Percentiles rank a stretch among this genome's conserved stretches.
These are phyloP conservation scores for Bufo bufo DNA, from an alignment of 2,113 vertebrate genomes.

Conservation along the genomic window DNA sequence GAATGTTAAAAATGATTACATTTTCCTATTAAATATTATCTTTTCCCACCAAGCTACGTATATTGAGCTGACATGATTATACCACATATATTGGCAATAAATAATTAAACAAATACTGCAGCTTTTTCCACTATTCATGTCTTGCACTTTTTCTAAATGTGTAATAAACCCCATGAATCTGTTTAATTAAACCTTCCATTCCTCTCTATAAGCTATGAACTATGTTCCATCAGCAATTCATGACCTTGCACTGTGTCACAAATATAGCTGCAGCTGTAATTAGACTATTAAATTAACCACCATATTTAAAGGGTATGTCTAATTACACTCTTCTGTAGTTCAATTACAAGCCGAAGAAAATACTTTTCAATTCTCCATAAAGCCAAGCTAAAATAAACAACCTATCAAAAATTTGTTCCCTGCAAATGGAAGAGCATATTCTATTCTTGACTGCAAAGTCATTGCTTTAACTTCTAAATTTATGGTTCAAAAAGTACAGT, in stretches of 20 bases:
- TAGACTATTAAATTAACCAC: constrained; percentile 56
- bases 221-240: constrained; percentile 34
- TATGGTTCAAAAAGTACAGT: background rate
- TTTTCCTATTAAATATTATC: background rate
- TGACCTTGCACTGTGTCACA: constrained; percentile 36
- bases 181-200: constrained; percentile 47
- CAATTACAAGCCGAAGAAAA: constrained; percentile 23
- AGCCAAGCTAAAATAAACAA: constrained; percentile 28
- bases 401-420: background rate
- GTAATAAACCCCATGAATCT: constrained; percentile 34
- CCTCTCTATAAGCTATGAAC: background rate
- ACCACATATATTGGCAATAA: background rate
- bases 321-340: constrained; percentile 52
- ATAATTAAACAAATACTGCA: constrained; percentile 20
- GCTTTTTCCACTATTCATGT: constrained; percentile 10
- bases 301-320: constrained; percentile 47
- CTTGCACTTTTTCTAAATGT: constrained; percentile 12
- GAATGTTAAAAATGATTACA: background rate
- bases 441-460: background rate
- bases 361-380: background rate
- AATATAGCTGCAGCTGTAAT: constrained; percentile 45
- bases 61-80: background rate
- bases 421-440: background rate
- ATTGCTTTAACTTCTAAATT: background rate
- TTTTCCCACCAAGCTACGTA: background rate